Evolutionary conservation across 2,888 invertebrate species (phyloP).

Genomic region (Argyresthia goedartella): DNA sequence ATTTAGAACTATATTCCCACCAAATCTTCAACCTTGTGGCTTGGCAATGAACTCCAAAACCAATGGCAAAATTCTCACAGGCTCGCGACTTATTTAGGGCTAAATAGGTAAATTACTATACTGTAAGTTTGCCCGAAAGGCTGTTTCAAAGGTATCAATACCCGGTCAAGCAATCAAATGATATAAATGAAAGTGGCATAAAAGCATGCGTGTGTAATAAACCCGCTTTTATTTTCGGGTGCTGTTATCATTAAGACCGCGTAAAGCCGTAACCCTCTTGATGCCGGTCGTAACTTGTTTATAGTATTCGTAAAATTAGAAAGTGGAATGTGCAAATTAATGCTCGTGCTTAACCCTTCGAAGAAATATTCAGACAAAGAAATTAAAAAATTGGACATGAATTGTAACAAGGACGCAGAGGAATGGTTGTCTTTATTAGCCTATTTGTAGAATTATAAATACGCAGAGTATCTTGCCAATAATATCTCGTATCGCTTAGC

Average conservation of each 20-base stretch:
- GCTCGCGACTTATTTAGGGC: too few species aligned
- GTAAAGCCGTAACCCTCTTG: slow-evolving; percentile 50
- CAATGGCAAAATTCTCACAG: too few species aligned
- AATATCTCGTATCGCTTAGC: slow-evolving; percentile 9
- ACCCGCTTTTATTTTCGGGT: slow-evolving; percentile 50
- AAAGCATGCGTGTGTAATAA: slow-evolving; percentile 44
- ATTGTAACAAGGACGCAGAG: too few species aligned
- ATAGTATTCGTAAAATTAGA: slow-evolving; percentile 57
- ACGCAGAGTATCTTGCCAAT: too few species aligned
- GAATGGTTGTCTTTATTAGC: too few species aligned
- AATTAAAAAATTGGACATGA: background rate
- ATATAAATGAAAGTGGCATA: slow-evolving; percentile 27
- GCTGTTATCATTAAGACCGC: slow-evolving; percentile 51
- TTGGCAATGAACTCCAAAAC: too few species aligned
- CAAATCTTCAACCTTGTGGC: too few species aligned
- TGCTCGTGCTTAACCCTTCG: background rate
- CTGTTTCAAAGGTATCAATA: background rate
- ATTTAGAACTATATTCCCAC: too few species aligned
- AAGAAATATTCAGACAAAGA: background rate
- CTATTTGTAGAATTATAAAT: too few species aligned
- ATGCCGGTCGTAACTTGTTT: slow-evolving; percentile 62
- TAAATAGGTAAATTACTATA: slow-evolving; percentile 2
- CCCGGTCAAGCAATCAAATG: slow-evolving; percentile 1
- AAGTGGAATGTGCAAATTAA: slow-evolving; percentile 27
- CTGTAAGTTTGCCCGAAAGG: background rate